Conservation (phyloP, 2,113 vertebrate species). For the Ascaphus truei region DNA sequence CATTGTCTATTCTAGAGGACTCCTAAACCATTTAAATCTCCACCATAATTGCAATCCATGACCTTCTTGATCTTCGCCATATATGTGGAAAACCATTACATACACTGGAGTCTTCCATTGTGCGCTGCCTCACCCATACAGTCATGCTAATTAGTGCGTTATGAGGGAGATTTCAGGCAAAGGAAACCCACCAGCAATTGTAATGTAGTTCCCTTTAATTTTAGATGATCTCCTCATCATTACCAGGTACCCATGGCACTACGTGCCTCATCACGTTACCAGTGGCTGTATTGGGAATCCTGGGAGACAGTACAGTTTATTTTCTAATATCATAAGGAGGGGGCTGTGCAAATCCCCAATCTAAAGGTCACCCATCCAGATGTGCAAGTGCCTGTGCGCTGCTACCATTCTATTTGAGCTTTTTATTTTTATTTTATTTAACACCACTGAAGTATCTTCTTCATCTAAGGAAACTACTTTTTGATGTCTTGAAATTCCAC, state of each 20-base stretch:
- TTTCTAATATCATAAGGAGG: not conserved
- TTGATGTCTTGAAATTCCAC: not conserved
- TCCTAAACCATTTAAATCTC: constrained; percentile 16
- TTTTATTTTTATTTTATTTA: no score
- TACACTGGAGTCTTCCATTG: not conserved
- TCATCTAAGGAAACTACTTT: not conserved
- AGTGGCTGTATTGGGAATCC: not conserved
- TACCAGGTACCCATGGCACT: constrained; percentile 17
- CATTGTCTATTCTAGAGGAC: constrained; percentile 12
- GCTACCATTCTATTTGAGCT: no score
- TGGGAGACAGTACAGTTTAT: not conserved
- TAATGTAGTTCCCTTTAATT: constrained; percentile 10
- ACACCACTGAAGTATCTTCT: not conserved
- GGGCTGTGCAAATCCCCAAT: not conserved
- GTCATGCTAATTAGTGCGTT: constrained; percentile 30
- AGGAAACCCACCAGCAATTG: constrained; percentile 21
- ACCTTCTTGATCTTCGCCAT: constrained; percentile 20
- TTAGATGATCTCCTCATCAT: constrained; percentile 5
- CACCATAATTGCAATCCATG: constrained; percentile 30
- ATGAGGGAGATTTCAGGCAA: constrained; percentile 24
- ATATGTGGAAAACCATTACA: constrained; percentile 5
- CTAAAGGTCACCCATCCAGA: no score
- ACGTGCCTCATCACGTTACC: not conserved
- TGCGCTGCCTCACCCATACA: not conserved
- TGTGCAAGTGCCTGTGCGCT: no score